Evolutionary conservation across 2,888 invertebrate species (phyloP), one percentile per base, ranked within the genome.

Genomic region (Heliconius cydno): DNA sequence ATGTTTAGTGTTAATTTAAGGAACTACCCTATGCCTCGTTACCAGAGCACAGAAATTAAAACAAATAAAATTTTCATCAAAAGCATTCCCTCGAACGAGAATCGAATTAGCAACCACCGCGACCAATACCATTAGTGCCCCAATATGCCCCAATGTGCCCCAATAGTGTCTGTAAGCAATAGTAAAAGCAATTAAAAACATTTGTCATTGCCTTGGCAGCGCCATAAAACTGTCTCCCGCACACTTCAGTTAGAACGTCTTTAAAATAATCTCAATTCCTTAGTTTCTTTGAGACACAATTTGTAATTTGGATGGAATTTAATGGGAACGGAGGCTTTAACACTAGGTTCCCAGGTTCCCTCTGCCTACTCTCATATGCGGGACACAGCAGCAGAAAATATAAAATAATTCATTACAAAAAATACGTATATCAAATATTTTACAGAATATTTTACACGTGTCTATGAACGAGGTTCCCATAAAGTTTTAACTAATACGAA

Each of bases 151-250:
- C 30, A 60, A n/a, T 60, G 13, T 63, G 13, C 63, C 25, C 25
- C n/a, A 63, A 25, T 63, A 63, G 25, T 25, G 25, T 63, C 63
- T 63, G 13, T 25, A 63, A n/a, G 60, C 7, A 66, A 57, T 30
- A 65, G 63, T 71, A 41, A 65, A 46, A 52, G 38, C 34, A 72
- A 78, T 72, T 72, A 78, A 72, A 60, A 46, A 52, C 52, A 34
- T 77, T 77, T 72, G 34, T 77, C 77, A 72, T 13, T 63, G 71
- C 63, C 70, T 60, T 63, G n/a, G 41, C 28, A 46, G n/a, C 71
- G 34, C 46, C 71, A 72, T 77, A 72, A 65, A 77, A 71, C 77
- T 72, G 77, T 77, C 77, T 72, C 25, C 30, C 9, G 30, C 77
- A 77, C 34, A 72, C 63, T 77, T 65, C 63, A 71, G 46, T 15